phyloP scores from a whole-genome alignment of 2,888 invertebrate species.

The Beris morrisii region DNA sequence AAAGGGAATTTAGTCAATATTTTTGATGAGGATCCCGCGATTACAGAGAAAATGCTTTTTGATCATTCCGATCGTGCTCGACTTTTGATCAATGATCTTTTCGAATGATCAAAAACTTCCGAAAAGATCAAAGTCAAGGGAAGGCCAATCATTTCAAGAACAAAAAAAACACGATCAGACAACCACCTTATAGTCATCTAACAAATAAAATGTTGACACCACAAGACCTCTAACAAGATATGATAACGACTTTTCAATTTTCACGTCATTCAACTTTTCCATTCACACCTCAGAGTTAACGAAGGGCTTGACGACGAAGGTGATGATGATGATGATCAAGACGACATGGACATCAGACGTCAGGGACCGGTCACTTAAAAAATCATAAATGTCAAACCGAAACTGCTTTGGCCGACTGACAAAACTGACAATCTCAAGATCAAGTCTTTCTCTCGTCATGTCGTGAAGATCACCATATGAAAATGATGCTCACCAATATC shows the following conservation, averaged over 20 bases:
- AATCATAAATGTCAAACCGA: conserved; percentile 32
- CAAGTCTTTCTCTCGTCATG: conserved; percentile 26
- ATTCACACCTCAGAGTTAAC: conserved; percentile 32
- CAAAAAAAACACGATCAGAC: neutral
- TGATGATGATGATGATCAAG: conserved; percentile 22
- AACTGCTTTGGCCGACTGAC: neutral
- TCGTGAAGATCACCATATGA: conserved; percentile 6
- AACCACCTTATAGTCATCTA: conserved; percentile 4
- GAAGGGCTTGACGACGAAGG: conserved; percentile 9
- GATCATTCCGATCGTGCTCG: too few species aligned
- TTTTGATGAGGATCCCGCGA: too few species aligned
- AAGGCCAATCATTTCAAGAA: too few species aligned
- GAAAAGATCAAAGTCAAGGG: too few species aligned
- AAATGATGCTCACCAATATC: conserved; percentile 6
- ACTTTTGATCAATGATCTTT: too few species aligned
- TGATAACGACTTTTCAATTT: conserved; percentile 28
- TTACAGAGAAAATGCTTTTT: too few species aligned
- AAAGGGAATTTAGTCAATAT: too few species aligned
- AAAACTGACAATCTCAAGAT: neutral
- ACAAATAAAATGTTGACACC: conserved; percentile 20
- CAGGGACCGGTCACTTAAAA: conserved; percentile 28
- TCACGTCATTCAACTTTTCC: conserved; percentile 28
- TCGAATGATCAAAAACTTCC: too few species aligned
- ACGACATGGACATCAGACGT: conserved; percentile 14
- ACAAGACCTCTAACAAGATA: conserved; percentile 19